Conservation (phyloP, 2,113 vertebrate genomes). For the Redunca redunca region DNA sequence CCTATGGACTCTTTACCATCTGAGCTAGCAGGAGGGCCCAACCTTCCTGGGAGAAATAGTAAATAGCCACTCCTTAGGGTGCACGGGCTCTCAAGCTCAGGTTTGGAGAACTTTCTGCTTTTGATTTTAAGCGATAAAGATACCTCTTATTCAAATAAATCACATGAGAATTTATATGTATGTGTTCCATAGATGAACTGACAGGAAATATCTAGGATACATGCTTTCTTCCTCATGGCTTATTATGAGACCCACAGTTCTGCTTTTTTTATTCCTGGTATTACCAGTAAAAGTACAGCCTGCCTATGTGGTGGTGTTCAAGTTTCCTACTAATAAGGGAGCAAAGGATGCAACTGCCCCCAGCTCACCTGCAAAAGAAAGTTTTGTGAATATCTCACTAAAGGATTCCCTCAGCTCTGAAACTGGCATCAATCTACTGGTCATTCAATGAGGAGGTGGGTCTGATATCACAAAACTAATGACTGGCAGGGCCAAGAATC, state of each 20-base stretch:
- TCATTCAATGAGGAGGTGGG: neutral
- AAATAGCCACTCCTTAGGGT: neutral
- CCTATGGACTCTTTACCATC: rapidly evolving
- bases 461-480: neutral
- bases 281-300: neutral
- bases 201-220: neutral
- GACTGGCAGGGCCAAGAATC: neutral
- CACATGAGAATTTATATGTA: neutral
- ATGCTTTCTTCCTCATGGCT: neutral
- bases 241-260: neutral
- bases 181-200: neutral
- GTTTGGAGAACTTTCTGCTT: neutral
- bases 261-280: neutral
- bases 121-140: neutral
- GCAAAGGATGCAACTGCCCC: neutral
- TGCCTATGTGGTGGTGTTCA: neutral
- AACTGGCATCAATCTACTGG: neutral
- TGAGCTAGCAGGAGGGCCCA: neutral
- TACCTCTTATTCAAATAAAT: neutral
- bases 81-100: neutral
- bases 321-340: neutral
- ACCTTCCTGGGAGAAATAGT: neutral
- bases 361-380: neutral
- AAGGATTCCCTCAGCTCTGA: neutral
- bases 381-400: neutral